A percentile compares a stretch with the other conserved stretches of the same genome.
Conservation (phyloP, 1,140 invertebrate genomes). For the Phortica variegata region DNA sequence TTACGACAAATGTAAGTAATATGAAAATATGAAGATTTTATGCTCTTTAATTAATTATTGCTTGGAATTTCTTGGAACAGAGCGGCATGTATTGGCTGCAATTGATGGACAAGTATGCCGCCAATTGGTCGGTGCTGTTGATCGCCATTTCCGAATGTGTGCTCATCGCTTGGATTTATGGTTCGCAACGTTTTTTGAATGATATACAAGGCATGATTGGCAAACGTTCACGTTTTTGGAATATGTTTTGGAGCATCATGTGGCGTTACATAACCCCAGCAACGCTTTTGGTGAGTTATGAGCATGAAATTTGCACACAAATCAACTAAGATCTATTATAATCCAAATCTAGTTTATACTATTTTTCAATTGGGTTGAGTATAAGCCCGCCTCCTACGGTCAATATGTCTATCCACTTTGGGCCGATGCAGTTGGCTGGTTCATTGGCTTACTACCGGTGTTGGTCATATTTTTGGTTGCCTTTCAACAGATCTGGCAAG, state of each 20-base stretch:
- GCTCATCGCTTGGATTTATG: slow-evolving; percentile 80
- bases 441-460: slow-evolving; percentile 71
- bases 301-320: slow-evolving; percentile 1
- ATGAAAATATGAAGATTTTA: not conserved
- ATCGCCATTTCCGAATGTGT: slow-evolving; percentile 80
- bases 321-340: slow-evolving; percentile 1
- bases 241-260: slow-evolving; percentile 78
- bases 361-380: slow-evolving; percentile 81
- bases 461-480: slow-evolving; percentile 69
- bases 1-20: slow-evolving; percentile 68
- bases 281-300: slow-evolving; percentile 63
- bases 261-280: slow-evolving; percentile 79
- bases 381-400: slow-evolving; percentile 73
- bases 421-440: slow-evolving; percentile 78
- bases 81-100: slow-evolving; percentile 83
- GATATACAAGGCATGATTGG: slow-evolving; percentile 82
- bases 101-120: slow-evolving; percentile 83
- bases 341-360: slow-evolving; percentile 68
- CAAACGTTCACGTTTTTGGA: slow-evolving; percentile 67
- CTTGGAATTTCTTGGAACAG: slow-evolving; percentile 49
- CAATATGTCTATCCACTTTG: slow-evolving; percentile 74
- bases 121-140: slow-evolving; percentile 80
- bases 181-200: slow-evolving; percentile 75
- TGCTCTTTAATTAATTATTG: not conserved
- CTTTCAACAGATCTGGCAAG: slow-evolving; percentile 63